Conservation (phyloP, 2,113 vertebrate genomes). For the Notarius lentiginosus region DNA sequence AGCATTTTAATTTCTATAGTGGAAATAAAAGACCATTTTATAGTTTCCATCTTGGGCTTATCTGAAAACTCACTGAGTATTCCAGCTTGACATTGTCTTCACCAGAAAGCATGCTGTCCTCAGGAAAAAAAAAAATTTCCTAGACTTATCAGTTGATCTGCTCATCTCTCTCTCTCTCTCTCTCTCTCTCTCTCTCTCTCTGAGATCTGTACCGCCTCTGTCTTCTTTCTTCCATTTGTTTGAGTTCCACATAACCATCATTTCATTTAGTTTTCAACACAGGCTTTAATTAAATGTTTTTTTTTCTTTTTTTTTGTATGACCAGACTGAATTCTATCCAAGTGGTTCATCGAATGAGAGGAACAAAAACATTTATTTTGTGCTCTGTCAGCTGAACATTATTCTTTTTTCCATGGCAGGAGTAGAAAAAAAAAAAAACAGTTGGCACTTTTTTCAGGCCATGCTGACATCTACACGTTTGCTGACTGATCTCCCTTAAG, state of each 20-base stretch:
- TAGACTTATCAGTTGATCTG: not conserved
- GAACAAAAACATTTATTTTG: constrained; percentile 27
- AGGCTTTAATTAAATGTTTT: constrained; percentile 35
- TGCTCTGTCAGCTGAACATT: not conserved
- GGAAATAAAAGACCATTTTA: not conserved
- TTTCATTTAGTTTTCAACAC: constrained; percentile 16
- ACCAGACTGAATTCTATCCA: not conserved
- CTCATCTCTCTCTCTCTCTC: not conserved
- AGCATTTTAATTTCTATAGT: not conserved
- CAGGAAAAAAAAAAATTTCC: not conserved
- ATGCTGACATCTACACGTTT: not conserved
- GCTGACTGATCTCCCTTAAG: not conserved
- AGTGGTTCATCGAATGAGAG: constrained; percentile 20
- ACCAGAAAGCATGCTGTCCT: not conserved
- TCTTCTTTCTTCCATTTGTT: constrained; percentile 6
- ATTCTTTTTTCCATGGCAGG: not conserved
- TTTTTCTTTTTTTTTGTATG: not conserved
- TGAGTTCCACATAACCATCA: not conserved
- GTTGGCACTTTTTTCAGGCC: not conserved
- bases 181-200: not conserved
- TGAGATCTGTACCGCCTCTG: no score
- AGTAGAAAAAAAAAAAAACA: not conserved
- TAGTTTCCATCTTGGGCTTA: not conserved
- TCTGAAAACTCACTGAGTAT: not conserved
- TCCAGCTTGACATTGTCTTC: not conserved